A percentile compares a stretch with the other conserved stretches of the same genome.
phyloP scores from a whole-genome alignment of 1,140 invertebrate species.

The Trichonephila inaurata region DNA sequence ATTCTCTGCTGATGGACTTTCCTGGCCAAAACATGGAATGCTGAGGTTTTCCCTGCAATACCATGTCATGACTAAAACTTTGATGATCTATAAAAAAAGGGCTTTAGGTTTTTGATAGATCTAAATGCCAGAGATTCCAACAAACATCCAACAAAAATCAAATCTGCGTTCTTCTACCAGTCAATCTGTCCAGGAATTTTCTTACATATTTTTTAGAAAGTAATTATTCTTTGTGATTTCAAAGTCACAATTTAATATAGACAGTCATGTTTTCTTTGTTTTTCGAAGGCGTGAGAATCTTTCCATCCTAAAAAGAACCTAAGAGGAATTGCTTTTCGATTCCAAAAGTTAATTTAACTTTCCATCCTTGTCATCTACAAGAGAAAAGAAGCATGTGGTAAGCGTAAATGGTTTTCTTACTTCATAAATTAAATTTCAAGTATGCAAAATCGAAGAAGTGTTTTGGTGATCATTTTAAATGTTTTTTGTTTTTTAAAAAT shows the following conservation, averaged over 20 bases:
- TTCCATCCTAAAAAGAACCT: neutral
- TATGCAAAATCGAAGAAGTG: neutral
- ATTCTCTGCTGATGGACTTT: slow-evolving; percentile 28
- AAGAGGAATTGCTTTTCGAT: slow-evolving; percentile 6
- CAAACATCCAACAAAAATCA: slow-evolving; percentile 67
- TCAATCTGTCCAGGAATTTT: slow-evolving; percentile 63
- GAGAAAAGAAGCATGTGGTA: neutral
- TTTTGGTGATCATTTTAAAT: neutral
- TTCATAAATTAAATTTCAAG: slow-evolving; percentile 23
- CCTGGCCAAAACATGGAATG: neutral
- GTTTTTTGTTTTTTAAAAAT: neutral
- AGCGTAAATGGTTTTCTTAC: neutral
- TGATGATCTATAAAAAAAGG: slow-evolving; percentile 64
- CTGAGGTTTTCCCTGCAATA: neutral
- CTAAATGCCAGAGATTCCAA: slow-evolving; percentile 13
- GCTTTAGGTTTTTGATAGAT: slow-evolving; percentile 67
- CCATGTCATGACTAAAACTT: slow-evolving; percentile 31
- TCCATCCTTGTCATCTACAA: neutral
- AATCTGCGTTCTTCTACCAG: slow-evolving; percentile 57
- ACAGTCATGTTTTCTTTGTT: slow-evolving; percentile 57
- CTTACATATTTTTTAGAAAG: slow-evolving; percentile 43
- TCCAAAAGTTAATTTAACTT: neutral
- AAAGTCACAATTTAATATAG: slow-evolving; percentile 21
- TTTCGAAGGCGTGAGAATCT: slow-evolving; percentile 13
- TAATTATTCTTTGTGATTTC: slow-evolving; percentile 71